Base-by-base conservation (phyloP, 2,797 vertebrate genomes). In the Meda fulgida region DNA sequence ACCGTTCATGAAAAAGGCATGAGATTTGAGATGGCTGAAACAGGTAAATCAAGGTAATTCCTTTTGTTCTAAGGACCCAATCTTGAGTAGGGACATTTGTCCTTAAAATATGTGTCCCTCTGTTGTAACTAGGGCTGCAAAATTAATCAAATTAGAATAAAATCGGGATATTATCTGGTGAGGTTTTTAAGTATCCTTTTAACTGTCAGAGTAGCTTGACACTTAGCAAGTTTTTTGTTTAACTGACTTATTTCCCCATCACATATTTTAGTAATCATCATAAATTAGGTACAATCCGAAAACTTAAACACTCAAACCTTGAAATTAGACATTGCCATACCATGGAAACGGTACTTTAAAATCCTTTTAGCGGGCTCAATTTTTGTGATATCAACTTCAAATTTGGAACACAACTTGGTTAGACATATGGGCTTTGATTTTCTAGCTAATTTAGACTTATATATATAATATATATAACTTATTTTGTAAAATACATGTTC, bases 31-130 rank as follows among this genome's bases (percentile, higher is more conserved):
- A 63, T 3, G n/a, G 10, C 18, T 43, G 43, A 66, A 29, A 14
- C 71, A 29, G 60, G 81, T 83, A 66, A 66, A 76, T 66, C 71
- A 75, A 66, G 82, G 34, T 34, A 69, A 78, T 19, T 36, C 13
- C 11, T 69, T 40, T 58, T 31, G 8, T 46, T 79, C 46, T 53
- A 26, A 31, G 26, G 60, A 31, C 60, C 40, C 4, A n/a, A 31
- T 13, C 63, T 36, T 6, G 13, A 67, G 29, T 9, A 13, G 29
- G 2, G 40, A 80, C 34, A 55, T 55, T 79, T 9, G 14, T 40
- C 55, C 51, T 31, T 21, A n/a, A n/a, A 19, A 23, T 23, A 40
- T 9, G 9, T 18, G 7, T 26, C 38, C 26, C 6, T 16, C 7
- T 72, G 40, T 29, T 72, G 70, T 4, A 14, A 43, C 38, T 40